Evolutionary conservation across 2,113 vertebrate species (phyloP), one percentile per base, ranked within the genome.

Genomic region (Neodontobutis hainanensis): DNA sequence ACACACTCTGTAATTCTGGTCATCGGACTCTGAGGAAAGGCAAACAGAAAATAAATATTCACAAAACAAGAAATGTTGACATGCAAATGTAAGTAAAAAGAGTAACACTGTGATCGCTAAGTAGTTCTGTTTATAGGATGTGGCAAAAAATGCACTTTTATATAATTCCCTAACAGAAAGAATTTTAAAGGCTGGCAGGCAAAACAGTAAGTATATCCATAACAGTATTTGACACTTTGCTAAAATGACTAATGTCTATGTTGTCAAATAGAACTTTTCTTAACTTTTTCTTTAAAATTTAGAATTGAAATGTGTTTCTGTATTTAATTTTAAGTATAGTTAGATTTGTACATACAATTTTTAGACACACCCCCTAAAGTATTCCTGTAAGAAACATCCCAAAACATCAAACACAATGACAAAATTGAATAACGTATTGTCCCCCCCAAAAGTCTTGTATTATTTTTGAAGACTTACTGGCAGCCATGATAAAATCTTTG

Each of bases 401-500:
- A 27, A 27, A 27, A 27, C 19, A 27, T 27, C 19, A 27, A 27
- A 27, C 19, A 27, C 19, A 27, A 27, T 27, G 19, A 27, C n/a
- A 27, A 2, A 27, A 27, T 1, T 27, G 19, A 27, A 27, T 14
- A 36, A n/a, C 8, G 27, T 11, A 35, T 35, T 14, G 35, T 12
- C 27, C 2, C 27, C 27, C 5, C 27, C 6, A 57, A 57, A 19
- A 15, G 4, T 8, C 6, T 16, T 6, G 35, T 5, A 44, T 52
- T 8, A 27, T n/a, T 68, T 58, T 53, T 51, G 5, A 55, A 45
- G 38, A 99, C 97, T 98, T 93, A 99, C 97, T 98, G 91, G 95
- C 97, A 83, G 97, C 97, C 89, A 97, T 80, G 90, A 99, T 96
- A 80, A 99, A 98, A 80, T 99, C 97, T 90, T 98, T 97, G 93